Conservation (phyloP, 2,113 vertebrate species). For the Malaclemys terrapin region DNA sequence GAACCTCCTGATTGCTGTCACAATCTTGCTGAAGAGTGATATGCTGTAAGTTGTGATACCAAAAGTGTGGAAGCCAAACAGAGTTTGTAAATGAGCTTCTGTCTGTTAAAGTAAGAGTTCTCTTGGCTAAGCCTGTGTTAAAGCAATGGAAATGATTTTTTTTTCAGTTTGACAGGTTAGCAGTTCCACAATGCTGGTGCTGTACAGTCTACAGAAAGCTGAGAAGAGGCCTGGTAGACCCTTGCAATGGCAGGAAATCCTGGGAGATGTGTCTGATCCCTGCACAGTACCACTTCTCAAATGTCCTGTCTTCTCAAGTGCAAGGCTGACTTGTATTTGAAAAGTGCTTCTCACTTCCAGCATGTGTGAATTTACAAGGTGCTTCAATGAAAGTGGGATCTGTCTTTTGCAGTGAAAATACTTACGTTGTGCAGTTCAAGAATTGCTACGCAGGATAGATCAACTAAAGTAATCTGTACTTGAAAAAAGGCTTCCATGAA, state of each 20-base stretch:
- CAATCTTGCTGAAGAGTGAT: background rate
- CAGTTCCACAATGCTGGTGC: background rate
- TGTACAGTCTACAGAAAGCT: background rate
- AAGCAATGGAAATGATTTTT: background rate
- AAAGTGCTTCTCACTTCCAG: background rate
- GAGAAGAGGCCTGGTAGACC: background rate
- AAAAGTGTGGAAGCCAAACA: constrained; percentile 18
- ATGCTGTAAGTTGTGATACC: constrained; percentile 29
- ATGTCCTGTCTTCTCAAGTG: background rate
- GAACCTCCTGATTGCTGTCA: constrained; percentile 1
- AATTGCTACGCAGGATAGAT: background rate
- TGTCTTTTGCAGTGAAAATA: background rate
- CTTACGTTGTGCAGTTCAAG: background rate
- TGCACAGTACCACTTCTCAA: rapidly evolving
- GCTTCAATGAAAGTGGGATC: background rate
- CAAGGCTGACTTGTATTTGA: background rate
- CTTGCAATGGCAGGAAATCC: background rate
- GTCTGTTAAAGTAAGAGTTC: background rate
- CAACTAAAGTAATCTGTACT: background rate
- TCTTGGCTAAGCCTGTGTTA: background rate
- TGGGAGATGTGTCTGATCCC: background rate
- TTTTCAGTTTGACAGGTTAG: background rate
- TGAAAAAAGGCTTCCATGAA: background rate
- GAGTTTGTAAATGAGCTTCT: constrained; percentile 2
- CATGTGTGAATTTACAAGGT: background rate